phyloP scores from a whole-genome alignment of 2,888 invertebrate genomes.

The Anoncus sp. region DNA sequence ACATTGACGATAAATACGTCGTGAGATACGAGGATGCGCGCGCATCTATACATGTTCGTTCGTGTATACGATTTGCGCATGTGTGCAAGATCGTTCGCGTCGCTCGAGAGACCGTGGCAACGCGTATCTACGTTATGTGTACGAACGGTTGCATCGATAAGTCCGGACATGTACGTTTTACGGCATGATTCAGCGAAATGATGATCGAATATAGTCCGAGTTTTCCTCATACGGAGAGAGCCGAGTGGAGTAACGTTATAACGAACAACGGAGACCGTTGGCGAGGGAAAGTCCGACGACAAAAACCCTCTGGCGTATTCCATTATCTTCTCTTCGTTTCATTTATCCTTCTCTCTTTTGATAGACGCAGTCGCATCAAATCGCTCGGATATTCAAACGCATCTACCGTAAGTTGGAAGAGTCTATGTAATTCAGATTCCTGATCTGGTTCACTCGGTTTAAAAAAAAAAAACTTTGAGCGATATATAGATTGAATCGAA shows the following conservation, averaged over 20 bases:
- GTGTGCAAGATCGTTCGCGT: conserved; percentile 46
- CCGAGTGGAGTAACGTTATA: neutral
- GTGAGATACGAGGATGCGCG: conserved; percentile 38
- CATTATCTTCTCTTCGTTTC: too few relatives aligned
- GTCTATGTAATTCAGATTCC: too few relatives aligned
- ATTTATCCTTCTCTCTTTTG: too few relatives aligned
- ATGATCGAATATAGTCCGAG: conserved; percentile 45
- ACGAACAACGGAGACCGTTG: neutral
- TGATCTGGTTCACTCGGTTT: too few relatives aligned
- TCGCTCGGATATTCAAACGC: too few relatives aligned
- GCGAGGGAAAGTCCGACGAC: too few relatives aligned
- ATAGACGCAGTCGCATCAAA: too few relatives aligned
- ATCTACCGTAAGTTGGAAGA: too few relatives aligned
- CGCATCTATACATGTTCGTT: conserved; percentile 17
- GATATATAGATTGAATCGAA: too few relatives aligned
- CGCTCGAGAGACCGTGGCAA: conserved; percentile 37
- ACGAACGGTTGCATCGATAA: neutral
- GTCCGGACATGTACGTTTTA: conserved; percentile 57
- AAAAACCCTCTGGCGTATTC: too few relatives aligned
- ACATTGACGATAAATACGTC: conserved; percentile 6
- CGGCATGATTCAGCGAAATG: conserved; percentile 56
- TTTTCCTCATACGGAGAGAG: conserved; percentile 16
- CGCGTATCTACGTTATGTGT: neutral
- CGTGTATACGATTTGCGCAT: conserved; percentile 30
- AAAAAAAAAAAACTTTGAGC: too few relatives aligned